These are phyloP conservation scores for Cylas formicarius DNA, from an alignment of 1,140 invertebrate genomes.

Conservation along the genomic window DNA sequence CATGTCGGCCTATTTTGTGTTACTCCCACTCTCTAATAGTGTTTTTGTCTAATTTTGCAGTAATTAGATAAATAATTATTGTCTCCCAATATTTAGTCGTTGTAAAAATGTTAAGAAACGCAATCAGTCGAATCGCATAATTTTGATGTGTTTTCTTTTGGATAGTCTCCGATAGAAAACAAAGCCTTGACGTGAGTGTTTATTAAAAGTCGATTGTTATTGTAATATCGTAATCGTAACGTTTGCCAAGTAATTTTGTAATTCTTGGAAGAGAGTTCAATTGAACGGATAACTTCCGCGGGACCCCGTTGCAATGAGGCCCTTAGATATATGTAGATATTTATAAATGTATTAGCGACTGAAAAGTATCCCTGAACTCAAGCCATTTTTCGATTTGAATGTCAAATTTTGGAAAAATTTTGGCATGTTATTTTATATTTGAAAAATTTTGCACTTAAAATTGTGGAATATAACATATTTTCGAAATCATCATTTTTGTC, in stretches of 20 bases:
- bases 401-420: no score
- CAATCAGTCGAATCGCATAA: no score
- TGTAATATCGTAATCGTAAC: slow-evolving; percentile 30
- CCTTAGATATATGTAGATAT: no score
- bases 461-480: no score
- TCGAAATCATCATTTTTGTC: no score
- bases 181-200: slow-evolving; percentile 14
- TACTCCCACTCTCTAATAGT: slow-evolving; percentile 3
- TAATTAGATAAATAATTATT: slow-evolving; percentile 3
- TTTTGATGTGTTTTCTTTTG: not conserved
- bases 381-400: no score
- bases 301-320: no score
- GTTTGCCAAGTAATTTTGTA: slow-evolving; percentile 33
- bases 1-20: slow-evolving; percentile 2
- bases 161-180: slow-evolving; percentile 2
- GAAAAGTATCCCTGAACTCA: no score
- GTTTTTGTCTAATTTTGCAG: slow-evolving; percentile 3
- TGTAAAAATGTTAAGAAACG: slow-evolving; percentile 2
- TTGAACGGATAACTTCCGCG: slow-evolving; percentile 28
- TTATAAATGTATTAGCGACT: no score
- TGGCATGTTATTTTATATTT: no score
- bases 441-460: no score
- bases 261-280: slow-evolving; percentile 29
- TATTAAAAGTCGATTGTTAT: slow-evolving; percentile 27
- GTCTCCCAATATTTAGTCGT: not conserved